Percentiles rank a stretch among this genome's conserved stretches.
These are phyloP conservation scores for Onychorhynchus coronatus DNA, from an alignment of 2,113 vertebrate genomes.

Conservation along the genomic window DNA sequence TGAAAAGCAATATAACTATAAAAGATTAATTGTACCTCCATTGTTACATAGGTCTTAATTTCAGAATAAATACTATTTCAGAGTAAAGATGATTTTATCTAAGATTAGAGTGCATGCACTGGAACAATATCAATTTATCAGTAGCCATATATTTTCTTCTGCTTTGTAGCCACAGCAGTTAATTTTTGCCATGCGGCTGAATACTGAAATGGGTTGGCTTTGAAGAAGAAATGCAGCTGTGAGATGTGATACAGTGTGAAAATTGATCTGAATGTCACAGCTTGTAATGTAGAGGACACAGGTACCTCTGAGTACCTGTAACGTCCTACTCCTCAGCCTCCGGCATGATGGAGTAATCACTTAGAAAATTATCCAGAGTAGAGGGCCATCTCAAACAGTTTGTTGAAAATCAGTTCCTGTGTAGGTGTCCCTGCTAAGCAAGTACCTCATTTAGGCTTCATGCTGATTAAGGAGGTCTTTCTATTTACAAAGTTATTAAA, in stretches of 20 bases:
- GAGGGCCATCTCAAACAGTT: conserved; percentile 36
- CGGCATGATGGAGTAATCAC: conserved; percentile 16
- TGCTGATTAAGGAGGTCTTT: conserved; percentile 46
- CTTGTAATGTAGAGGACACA: neutral
- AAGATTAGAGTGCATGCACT: neutral
- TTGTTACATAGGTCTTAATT: neutral
- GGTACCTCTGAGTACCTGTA: conserved; percentile 28
- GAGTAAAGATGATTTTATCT: neutral
- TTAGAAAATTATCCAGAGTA: conserved; percentile 19
- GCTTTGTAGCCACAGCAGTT: neutral
- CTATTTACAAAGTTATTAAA: conserved; percentile 31
- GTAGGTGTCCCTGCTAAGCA: conserved; percentile 47
- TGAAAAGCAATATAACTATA: neutral
- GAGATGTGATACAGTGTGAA: conserved; percentile 2
- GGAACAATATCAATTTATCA: neutral
- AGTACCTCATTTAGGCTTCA: conserved; percentile 36
- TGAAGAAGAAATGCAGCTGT: conserved; percentile 14
- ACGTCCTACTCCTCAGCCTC: neutral
- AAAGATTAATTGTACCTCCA: neutral
- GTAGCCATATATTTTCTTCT: neutral
- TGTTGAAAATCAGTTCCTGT: conserved; percentile 31
- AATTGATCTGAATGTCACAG: conserved; percentile 48
- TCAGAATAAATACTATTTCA: neutral
- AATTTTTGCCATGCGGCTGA: neutral
- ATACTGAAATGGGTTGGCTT: neutral